Evolutionary conservation across 37 sponge, comb jelly and placozoan species (phyloP).

Genomic region (Eunapius fragilis): DNA sequence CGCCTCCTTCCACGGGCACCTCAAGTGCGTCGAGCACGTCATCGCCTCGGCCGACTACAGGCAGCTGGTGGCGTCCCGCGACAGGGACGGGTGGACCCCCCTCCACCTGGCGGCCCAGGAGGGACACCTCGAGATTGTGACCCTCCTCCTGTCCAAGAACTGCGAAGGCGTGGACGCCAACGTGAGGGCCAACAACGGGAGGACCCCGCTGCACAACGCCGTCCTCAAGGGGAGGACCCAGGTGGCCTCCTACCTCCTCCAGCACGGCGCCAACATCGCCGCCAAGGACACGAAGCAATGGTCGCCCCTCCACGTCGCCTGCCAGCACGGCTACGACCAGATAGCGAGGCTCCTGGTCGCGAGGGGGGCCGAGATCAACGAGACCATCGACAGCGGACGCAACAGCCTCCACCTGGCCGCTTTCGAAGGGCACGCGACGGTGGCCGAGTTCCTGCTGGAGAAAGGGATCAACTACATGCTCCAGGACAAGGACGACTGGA

Average conservation of each 20-base stretch:
- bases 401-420: conserved; percentile 79
- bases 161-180: conserved; percentile 27
- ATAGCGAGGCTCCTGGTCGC: conserved; percentile 54
- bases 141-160: conserved; percentile 22
- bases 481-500: conserved; percentile 66
- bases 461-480: conserved; percentile 45
- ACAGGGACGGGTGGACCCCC: conserved; percentile 87
- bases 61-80: conserved; percentile 13
- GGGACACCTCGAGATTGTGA: conserved; percentile 72
- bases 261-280: too few species aligned
- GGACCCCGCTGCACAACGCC: conserved; percentile 67
- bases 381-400: not conserved
- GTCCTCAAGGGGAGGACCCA: conserved; percentile 52
- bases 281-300: conserved; percentile 46
- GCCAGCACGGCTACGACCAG: not conserved
- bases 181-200: conserved; percentile 39
- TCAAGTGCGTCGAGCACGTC: conserved; percentile 52
- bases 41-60: not conserved
- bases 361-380: conserved; percentile 37
- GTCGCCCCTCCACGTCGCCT: conserved; percentile 25
- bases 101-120: conserved; percentile 84
- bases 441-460: conserved; percentile 49
- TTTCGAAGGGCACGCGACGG: conserved; percentile 56
- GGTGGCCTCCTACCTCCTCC: conserved; percentile 52
- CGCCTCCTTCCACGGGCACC: conserved; percentile 77